These are phyloP conservation scores for Panagrolaimus sp. DNA, from an alignment of 1,140 invertebrate genomes.

Conservation along the genomic window DNA sequence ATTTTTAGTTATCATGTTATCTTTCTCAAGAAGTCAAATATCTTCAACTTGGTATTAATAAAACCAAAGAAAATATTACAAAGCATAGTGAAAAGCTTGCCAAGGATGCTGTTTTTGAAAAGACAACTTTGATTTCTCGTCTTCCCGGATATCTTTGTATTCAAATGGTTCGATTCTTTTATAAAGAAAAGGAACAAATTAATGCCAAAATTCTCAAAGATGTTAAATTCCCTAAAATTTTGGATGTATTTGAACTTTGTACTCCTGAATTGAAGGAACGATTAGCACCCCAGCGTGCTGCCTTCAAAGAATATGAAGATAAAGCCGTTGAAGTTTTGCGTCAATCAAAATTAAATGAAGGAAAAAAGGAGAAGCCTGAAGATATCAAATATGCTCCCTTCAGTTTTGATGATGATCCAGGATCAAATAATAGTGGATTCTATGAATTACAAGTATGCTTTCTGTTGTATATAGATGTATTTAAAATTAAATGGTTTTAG, in stretches of 20 bases:
- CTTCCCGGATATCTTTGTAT: conserved; percentile 92
- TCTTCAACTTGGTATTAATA: conserved; percentile 78
- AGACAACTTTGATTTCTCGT: conserved; percentile 74
- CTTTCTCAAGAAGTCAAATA: conserved; percentile 96
- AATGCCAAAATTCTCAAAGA: conserved; percentile 66
- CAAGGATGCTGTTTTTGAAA: conserved; percentile 71
- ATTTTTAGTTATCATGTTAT: conserved; percentile 81
- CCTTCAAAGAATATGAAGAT: conserved; percentile 71
- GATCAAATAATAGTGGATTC: conserved; percentile 91
- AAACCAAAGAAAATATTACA: conserved; percentile 77
- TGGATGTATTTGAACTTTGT: conserved; percentile 93
- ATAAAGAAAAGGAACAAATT: conserved; percentile 79
- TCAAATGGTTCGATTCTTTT: conserved; percentile 96
- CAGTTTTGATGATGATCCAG: conserved; percentile 69
- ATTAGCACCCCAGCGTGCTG: conserved; percentile 78
- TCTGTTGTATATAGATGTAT: too few species aligned
- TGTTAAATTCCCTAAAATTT: conserved; percentile 89
- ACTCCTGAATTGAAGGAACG: conserved; percentile 81
- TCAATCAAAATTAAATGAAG: conserved; percentile 30
- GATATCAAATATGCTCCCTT: conserved; percentile 40
- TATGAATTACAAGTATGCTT: conserved; percentile 70
- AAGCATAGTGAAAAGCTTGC: conserved; percentile 80
- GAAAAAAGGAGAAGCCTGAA: conserved; percentile 14
- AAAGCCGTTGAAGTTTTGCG: conserved; percentile 39
- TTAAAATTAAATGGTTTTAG: conserved; percentile 58